Evolutionary conservation across 1,140 invertebrate genomes (phyloP), one percentile per base, ranked within the genome.

Genomic region (Drosophila pectinifera): DNA sequence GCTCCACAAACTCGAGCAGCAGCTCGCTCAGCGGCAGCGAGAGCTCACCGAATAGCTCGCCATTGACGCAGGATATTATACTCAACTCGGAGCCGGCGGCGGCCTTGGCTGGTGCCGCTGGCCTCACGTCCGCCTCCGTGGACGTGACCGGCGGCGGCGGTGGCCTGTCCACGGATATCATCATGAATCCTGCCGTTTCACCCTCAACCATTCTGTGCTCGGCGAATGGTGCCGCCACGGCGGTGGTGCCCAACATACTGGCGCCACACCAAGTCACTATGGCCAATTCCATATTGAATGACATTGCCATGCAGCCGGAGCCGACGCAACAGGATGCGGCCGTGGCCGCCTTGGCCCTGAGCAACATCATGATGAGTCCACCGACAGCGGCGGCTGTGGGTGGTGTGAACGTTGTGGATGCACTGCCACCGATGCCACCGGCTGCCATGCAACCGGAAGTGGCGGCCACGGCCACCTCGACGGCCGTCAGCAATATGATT

Each of bases 401-500:
- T 1, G 62, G 79, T 92, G 48, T 80, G 91, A 13, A 54, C 2
- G 57, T 93, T 92, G 49, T 78, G 91, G 14, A 83, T 94, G 39
- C 94, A 41, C 93, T 91, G 46, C 80, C 89, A 11, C 75, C 69
- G 2, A 79, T 73, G 11, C 80, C 78, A 6, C 80, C 72, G 8
- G 54, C 56, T n/a, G 69, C 57, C 3, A 49, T 88, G 53, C 90
- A 88, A n/a, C 88, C 81, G 0, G 85, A 90, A 42, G 86, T 91
- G 38, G 77, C 91, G 0, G 78, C 95, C 26, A 86, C 83, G 0
- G 83, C 95, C 43, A 93, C 95, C 1, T 93, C 94, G 0, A 94
- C 95, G n/a, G 94, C 94, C 16, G 94, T 95, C 56, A 95, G 95
- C 84, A 95, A 93, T 41, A 94, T 95, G 92, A 93, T 95, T 57